phyloP scores from a whole-genome alignment of 1,140 invertebrate genomes.

The Trachelipus rathkii region DNA sequence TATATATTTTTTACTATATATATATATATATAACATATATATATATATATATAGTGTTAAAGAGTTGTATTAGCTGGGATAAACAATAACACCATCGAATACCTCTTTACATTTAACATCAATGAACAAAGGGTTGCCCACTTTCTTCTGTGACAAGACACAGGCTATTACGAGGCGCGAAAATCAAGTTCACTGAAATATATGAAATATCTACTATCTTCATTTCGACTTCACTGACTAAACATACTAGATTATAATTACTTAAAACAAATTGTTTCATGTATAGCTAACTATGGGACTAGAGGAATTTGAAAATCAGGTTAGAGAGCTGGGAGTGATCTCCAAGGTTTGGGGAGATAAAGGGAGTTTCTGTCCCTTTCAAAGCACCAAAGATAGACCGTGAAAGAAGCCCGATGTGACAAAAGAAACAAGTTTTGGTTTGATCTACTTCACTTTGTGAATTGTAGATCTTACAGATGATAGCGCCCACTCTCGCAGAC shows the following conservation, averaged over 20 bases:
- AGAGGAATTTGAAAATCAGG: not conserved
- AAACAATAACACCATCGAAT: not conserved
- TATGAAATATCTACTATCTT: not conserved
- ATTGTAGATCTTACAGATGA: not conserved
- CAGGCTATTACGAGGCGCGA: not conserved
- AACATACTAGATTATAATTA: not conserved
- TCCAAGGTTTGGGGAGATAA: not conserved
- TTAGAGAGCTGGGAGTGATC: not conserved
- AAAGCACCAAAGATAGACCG: constrained; percentile 5
- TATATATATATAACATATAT: constrained; percentile 2
- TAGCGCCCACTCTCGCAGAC: constrained; percentile 32
- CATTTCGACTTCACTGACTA: not conserved
- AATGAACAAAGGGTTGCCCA: constrained; percentile 7
- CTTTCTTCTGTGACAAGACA: not conserved
- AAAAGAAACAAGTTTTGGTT: not conserved
- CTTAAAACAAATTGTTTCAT: not conserved
- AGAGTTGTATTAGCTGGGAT: not conserved
- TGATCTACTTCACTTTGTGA: not conserved
- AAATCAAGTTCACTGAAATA: not conserved
- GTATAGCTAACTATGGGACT: not conserved
- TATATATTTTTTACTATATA: not conserved
- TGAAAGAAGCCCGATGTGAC: not conserved
- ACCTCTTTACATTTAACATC: not conserved
- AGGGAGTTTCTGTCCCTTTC: not conserved
- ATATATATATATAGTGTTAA: too few species aligned